Conservation (phyloP, 2,797 vertebrate species). For the Alca torda region DNA sequence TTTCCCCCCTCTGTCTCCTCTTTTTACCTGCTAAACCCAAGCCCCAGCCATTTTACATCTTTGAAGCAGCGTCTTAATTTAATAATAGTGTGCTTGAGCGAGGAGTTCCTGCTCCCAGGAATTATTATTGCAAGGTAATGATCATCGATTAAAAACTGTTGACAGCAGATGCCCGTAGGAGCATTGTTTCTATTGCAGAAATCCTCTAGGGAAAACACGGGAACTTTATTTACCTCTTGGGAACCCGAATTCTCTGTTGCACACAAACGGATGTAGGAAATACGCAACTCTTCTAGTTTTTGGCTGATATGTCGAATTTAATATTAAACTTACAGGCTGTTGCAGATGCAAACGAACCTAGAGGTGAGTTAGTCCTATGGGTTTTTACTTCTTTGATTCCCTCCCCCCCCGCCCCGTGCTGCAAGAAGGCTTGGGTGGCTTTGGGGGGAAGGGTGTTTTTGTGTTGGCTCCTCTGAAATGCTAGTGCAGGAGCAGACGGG, state of each 20-base stretch:
- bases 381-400: neutral
- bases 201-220: neutral
- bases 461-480: neutral
- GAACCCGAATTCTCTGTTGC: neutral
- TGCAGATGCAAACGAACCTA: neutral
- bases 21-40: slow-evolving; percentile 63
- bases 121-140: neutral
- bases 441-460: neutral
- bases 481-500: neutral
- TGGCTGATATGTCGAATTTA: neutral
- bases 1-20: neutral
- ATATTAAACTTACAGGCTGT: neutral
- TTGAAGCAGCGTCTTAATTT: neutral
- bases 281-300: neutral
- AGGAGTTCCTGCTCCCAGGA: neutral
- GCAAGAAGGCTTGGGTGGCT: neutral
- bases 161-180: neutral
- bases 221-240: neutral
- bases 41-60: slow-evolving; percentile 32
- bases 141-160: slow-evolving; percentile 37
- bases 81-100: neutral
- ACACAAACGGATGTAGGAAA: neutral
- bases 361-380: neutral
- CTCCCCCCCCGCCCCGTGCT: fast-evolving
- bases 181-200: neutral